Base-by-base conservation (phyloP, 2,888 invertebrate species). In the Philopedon plagiatum region DNA sequence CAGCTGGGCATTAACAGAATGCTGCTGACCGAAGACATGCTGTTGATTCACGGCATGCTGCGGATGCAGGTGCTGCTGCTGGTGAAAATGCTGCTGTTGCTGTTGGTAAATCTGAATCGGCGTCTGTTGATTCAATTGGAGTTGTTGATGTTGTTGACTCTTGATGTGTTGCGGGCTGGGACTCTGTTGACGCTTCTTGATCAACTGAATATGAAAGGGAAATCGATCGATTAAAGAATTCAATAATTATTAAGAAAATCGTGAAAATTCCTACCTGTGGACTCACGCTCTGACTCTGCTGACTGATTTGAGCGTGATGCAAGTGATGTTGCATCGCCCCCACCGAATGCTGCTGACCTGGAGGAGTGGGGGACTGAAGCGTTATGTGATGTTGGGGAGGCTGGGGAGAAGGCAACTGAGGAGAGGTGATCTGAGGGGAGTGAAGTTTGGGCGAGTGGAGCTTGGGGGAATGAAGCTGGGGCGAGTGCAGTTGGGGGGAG, bases 11-110 rank as follows among this genome's bases (percentile, higher is more conserved):
- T 84, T 11, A 5, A 26, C n/a, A 11, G 39, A 15, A 41, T 76
- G 86, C 83, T 75, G 83, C 80, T 74, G 85, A 84, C 1, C 13
- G 9, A 75, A 78, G 37, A 69, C 74, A 7, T 75, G 76, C 37
- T 41, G 51, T 18, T 77, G 79, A 51, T 21, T 37, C 37, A 37
- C 37, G 11, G 66, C 68, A n/a, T 67, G 74, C 19, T 66, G 70
- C n/a, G 71, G 77, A 44, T 54, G 51, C 15, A 29, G 51, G 1
- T 54, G 51, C 29, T 76, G 86, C 84, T 76, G 86, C 83, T 75
- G 83, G 80, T 73, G 85, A 84, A 13, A 18, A 34, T 49, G 49
- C 23, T 70, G 72, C 15, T 73, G 74, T 41, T 66, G 71, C 37
- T 74, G 77, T 26, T 76, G 77, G 9, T 56, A 44, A 5, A 61